A percentile compares a stretch with the other conserved stretches of the same genome.
Conservation (phyloP, 30 jellyfish, hydroid and myxozoan genomes). For the Clytia hemisphaerica region DNA sequence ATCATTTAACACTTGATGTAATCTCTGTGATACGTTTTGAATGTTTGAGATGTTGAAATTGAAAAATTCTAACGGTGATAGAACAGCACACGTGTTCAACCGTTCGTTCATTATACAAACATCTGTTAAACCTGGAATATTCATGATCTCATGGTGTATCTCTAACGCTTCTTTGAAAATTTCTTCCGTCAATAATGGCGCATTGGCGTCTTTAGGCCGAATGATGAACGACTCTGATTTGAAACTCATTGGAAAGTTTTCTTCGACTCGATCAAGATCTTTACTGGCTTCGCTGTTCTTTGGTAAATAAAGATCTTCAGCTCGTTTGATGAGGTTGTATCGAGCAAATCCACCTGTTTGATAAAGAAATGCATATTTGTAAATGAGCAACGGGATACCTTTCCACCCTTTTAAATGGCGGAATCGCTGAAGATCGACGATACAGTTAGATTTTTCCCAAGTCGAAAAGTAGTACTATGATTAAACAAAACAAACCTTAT, state of each 20-base stretch:
- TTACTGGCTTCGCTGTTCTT: constrained; percentile 2
- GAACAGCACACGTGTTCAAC: neutral
- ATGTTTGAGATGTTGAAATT: neutral
- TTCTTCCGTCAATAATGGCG: neutral
- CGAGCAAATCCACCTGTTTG: neutral
- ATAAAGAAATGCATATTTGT: neutral
- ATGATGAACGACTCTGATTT: neutral
- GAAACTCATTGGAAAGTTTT: neutral
- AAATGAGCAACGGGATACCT: too few relatives aligned
- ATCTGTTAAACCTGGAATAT: neutral
- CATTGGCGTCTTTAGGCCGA: neutral
- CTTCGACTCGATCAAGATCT: constrained; percentile 1
- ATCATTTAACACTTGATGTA: neutral
- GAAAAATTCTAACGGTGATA: constrained; percentile 5
- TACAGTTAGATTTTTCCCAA: too few relatives aligned
- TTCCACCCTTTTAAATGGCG: too few relatives aligned
- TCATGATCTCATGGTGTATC: neutral
- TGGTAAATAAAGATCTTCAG: constrained; percentile 3
- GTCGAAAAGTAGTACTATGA: too few relatives aligned
- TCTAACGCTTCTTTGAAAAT: neutral
- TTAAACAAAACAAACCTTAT: too few relatives aligned
- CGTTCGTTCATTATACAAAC: neutral
- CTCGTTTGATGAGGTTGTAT: neutral
- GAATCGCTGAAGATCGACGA: too few relatives aligned
- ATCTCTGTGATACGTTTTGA: neutral